These are phyloP conservation scores for Sarotherodon lohbergeri DNA, from an alignment of 2,113 vertebrate genomes.

Conservation along the genomic window DNA sequence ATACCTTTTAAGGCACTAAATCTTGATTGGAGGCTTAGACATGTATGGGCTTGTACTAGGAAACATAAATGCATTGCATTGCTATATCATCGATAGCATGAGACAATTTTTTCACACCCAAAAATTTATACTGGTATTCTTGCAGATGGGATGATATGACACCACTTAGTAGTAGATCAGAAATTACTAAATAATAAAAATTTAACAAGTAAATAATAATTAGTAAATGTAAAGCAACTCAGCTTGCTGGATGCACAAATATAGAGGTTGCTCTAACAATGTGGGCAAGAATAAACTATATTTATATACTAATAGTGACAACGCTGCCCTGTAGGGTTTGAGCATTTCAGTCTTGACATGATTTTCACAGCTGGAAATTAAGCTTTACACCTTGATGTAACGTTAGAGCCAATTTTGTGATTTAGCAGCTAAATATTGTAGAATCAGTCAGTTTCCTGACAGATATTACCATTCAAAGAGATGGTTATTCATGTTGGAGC, in stretches of 20 bases:
- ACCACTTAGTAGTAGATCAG: neutral
- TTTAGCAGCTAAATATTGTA: neutral
- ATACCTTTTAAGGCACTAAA: neutral
- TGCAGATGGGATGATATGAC: neutral
- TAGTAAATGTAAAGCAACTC: neutral
- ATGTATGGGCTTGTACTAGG: neutral
- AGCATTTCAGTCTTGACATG: rapidly evolving
- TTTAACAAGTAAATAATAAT: neutral
- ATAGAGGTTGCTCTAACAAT: neutral
- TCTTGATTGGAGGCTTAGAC: neutral
- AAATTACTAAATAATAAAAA: neutral
- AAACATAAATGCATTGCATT: neutral
- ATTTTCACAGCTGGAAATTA: neutral
- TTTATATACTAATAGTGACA: neutral
- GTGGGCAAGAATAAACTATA: rapidly evolving
- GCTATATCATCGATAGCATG: rapidly evolving
- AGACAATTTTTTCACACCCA: neutral
- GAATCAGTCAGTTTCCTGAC: neutral
- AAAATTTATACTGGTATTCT: rapidly evolving
- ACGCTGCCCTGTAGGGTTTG: neutral
- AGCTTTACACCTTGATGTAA: rapidly evolving
- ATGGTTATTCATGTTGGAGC: neutral
- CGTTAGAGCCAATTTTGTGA: neutral
- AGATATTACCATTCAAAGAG: rapidly evolving
- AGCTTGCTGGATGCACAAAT: neutral